These are phyloP conservation scores for Lutraria lutraria DNA, from an alignment of 2,888 invertebrate species.

Conservation along the genomic window DNA sequence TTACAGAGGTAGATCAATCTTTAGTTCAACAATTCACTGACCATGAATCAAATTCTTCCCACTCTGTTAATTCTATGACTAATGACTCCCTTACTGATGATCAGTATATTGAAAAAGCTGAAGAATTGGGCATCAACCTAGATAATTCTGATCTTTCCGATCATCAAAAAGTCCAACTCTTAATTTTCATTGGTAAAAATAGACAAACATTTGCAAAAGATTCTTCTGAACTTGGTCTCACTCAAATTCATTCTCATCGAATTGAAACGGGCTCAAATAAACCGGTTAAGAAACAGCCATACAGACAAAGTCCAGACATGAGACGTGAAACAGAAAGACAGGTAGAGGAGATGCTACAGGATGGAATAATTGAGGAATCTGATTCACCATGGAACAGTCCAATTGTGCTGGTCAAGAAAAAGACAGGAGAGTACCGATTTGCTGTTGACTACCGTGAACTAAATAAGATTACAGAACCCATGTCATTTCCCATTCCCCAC, in stretches of 20 bases:
- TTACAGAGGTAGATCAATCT: no score
- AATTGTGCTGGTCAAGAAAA: constrained; percentile 35
- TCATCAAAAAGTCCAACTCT: constrained; percentile 12
- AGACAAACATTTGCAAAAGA: constrained; percentile 38
- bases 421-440: constrained; percentile 21
- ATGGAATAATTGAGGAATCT: no score
- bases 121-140: no score
- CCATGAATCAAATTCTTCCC: no score
- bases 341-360: no score
- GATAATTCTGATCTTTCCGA: constrained; percentile 24
- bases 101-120: no score
- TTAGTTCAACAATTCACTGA: no score
- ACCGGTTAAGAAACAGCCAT: constrained; percentile 3
- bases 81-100: no score
- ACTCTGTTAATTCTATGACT: no score
- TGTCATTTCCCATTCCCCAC: no score
- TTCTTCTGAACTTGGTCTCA: constrained; percentile 35
- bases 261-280: constrained; percentile 19
- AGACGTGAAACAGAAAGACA: constrained; percentile 1
- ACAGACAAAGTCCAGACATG: constrained; percentile 20
- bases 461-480: no score
- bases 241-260: no score
- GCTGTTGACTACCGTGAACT: constrained; percentile 39
- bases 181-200: constrained; percentile 29
- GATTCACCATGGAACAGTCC: constrained; percentile 31